Conservation (phyloP, 2,113 vertebrate species). For the Leucosticte australis region DNA sequence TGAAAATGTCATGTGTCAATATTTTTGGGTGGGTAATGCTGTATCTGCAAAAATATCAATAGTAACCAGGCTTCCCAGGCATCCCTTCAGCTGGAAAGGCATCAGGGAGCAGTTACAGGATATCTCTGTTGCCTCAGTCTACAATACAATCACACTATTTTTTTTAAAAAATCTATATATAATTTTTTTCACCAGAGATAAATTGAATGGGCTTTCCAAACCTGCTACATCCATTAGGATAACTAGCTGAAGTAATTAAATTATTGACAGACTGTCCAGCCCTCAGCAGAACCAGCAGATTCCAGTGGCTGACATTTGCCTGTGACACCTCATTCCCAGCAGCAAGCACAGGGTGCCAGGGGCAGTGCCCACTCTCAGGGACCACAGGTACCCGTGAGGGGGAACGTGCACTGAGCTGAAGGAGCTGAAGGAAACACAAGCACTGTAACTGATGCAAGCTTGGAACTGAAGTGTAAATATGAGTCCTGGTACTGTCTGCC, state of each 20-base stretch:
- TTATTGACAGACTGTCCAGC: not conserved
- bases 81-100: not conserved
- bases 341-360: not conserved
- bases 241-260: slow-evolving; percentile 3
- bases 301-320: not conserved
- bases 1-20: not conserved
- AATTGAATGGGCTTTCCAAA: not conserved
- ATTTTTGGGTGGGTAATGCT: not conserved
- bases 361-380: not conserved
- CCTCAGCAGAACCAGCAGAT: not conserved
- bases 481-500: not conserved
- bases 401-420: rapidly evolving
- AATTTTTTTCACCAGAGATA: not conserved
- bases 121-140: not conserved
- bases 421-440: not conserved
- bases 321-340: not conserved
- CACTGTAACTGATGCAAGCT: not conserved
- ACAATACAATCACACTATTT: not conserved
- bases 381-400: not conserved
- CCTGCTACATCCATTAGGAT: not conserved
- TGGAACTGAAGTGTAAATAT: not conserved
- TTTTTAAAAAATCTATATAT: not conserved
- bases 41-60: not conserved
- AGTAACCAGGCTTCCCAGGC: not conserved
- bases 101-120: not conserved